Percentiles rank a stretch among this genome's conserved stretches.
phyloP scores from a whole-genome alignment of 2,888 invertebrate genomes.

The Hyposoter dolosus region DNA sequence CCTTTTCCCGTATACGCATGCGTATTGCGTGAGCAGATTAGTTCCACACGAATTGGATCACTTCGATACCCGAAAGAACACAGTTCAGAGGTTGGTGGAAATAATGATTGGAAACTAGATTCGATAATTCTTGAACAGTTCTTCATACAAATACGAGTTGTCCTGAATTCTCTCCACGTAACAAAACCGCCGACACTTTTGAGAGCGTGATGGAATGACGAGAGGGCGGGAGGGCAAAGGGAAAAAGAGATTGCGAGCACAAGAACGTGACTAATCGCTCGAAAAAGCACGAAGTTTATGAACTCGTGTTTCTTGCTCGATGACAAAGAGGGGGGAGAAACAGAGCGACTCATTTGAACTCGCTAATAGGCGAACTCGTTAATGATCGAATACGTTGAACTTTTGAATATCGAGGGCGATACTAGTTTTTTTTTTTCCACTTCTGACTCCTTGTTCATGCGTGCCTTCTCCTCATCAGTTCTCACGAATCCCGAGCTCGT shows the following conservation, averaged over 20 bases:
- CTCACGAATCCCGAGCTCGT: background rate
- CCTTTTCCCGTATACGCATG: too few relatives aligned
- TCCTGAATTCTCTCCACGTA: too few relatives aligned
- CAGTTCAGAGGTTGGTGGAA: too few relatives aligned
- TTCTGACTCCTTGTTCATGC: conserved; percentile 12
- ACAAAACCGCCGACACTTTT: too few relatives aligned
- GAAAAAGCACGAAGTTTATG: conserved; percentile 42
- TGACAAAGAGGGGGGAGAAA: conserved; percentile 9
- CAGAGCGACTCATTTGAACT: background rate
- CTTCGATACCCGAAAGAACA: too few relatives aligned
- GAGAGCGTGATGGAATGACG: too few relatives aligned
- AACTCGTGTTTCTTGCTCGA: conserved; percentile 34
- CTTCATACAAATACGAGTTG: too few relatives aligned
- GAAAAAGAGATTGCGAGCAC: background rate
- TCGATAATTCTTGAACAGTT: too few relatives aligned
- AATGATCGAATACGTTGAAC: conserved; percentile 8
- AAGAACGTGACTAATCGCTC: conserved; percentile 55
- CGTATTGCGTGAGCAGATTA: too few relatives aligned
- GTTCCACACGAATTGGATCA: too few relatives aligned
- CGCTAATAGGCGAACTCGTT: conserved; percentile 46
- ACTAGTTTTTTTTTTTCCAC: background rate
- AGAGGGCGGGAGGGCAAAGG: background rate
- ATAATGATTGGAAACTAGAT: too few relatives aligned
- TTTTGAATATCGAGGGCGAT: conserved; percentile 47
- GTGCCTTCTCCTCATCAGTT: background rate